Evolutionary conservation across 2,113 vertebrate genomes (phyloP).

Genomic region (Lepisosteus osseus): DNA sequence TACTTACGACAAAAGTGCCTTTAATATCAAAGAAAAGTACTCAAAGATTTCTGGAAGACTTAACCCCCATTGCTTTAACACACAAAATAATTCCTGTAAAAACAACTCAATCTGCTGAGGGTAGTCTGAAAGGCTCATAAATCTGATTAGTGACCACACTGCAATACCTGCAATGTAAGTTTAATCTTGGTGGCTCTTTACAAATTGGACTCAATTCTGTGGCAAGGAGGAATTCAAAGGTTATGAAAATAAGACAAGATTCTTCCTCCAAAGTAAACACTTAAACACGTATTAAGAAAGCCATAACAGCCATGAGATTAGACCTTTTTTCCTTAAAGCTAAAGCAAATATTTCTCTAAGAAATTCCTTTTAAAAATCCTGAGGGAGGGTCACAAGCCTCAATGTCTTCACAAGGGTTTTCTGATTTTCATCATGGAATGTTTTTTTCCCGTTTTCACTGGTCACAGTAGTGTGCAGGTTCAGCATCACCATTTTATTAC

Average conservation of each 20-base stretch:
- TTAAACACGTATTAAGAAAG: background rate
- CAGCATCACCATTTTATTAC: too few relatives aligned
- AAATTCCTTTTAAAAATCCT: background rate
- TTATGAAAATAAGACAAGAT: slow-evolving; percentile 16
- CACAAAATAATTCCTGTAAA: background rate
- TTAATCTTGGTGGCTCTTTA: background rate
- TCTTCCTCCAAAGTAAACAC: slow-evolving; percentile 1
- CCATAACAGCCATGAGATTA: slow-evolving; percentile 2
- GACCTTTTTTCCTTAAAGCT: background rate
- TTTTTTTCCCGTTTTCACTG: too few relatives aligned
- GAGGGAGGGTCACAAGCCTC: too few relatives aligned
- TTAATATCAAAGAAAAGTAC: too few relatives aligned
- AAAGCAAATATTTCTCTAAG: slow-evolving; percentile 2
- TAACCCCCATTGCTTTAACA: background rate
- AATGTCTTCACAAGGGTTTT: too few relatives aligned
- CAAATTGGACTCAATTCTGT: background rate
- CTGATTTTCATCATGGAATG: too few relatives aligned
- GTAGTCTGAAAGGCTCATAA: background rate
- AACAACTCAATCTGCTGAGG: background rate
- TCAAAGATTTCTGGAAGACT: background rate
- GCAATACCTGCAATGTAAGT: too few relatives aligned
- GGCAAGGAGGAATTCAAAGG: background rate
- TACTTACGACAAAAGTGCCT: too few relatives aligned
- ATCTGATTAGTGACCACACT: background rate
- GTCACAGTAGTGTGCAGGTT: too few relatives aligned